These are phyloP conservation scores for Plestiodon gilberti DNA, from an alignment of 2,113 vertebrate genomes.

Conservation along the genomic window DNA sequence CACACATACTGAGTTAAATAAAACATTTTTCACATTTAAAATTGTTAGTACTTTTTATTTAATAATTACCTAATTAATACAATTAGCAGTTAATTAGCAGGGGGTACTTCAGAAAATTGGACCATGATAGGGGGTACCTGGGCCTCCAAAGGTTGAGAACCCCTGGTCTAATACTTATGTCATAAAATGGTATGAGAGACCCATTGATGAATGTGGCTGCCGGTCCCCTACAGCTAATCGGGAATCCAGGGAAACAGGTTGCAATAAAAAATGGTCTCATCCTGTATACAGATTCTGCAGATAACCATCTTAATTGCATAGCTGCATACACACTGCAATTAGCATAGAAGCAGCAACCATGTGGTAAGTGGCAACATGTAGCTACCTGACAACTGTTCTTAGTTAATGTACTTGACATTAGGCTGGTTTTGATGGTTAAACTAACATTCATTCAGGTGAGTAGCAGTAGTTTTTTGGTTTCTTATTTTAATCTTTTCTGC, in stretches of 20 bases:
- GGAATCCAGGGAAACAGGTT: not conserved
- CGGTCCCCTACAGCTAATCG: not conserved
- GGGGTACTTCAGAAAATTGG: too few relatives aligned
- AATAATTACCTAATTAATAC: too few relatives aligned
- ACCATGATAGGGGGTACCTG: too few relatives aligned
- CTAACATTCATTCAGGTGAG: too few relatives aligned
- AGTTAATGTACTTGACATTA: not conserved
- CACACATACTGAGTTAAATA: too few relatives aligned
- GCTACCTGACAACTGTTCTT: not conserved
- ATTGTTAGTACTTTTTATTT: too few relatives aligned
- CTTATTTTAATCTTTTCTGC: not conserved
- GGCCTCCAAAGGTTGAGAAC: too few relatives aligned
- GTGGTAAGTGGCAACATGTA: not conserved
- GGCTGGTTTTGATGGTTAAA: too few relatives aligned
- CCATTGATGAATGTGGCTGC: not conserved
- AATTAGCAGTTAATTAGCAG: too few relatives aligned
- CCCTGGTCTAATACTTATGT: too few relatives aligned
- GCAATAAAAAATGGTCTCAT: not conserved
- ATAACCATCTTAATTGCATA: not conserved
- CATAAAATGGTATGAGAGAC: too few relatives aligned
- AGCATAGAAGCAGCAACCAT: not conserved
- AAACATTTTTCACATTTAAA: too few relatives aligned
- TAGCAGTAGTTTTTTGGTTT: not conserved
- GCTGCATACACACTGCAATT: not conserved
- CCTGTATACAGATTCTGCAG: not conserved